phyloP scores from a whole-genome alignment of 30 jellyfish, hydroid and myxozoan species.

The Pelagia noctiluca region DNA sequence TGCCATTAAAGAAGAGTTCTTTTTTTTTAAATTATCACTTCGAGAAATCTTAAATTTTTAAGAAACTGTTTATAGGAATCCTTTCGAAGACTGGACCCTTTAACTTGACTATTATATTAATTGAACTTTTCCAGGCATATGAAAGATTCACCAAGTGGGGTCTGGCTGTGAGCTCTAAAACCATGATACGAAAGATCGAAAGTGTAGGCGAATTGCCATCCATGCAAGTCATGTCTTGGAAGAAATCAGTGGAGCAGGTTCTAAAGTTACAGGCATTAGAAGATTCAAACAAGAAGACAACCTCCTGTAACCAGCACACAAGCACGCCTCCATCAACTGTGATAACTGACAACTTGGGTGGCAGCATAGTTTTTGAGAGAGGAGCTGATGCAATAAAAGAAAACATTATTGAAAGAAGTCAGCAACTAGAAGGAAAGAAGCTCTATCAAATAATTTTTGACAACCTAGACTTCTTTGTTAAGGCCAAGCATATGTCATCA shows the following conservation, averaged over 20 bases:
- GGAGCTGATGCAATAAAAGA: no score
- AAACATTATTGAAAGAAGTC: constrained; percentile 2
- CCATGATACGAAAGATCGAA: constrained; percentile 5
- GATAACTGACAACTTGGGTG: no score
- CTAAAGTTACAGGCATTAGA: not conserved
- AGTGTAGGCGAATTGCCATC: constrained; percentile 8
- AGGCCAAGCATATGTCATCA: constrained; percentile 18
- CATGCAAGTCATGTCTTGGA: constrained; percentile 10
- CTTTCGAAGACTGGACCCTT: constrained; percentile 12
- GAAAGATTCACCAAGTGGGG: constrained; percentile 19
- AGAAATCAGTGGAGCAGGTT: constrained; percentile 13
- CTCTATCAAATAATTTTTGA: constrained; percentile 13
- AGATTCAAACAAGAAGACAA: not conserved
- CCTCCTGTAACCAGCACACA: not conserved
- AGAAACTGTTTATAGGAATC: not conserved
- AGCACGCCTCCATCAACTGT: no score
- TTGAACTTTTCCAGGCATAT: constrained; percentile 3
- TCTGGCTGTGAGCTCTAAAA: constrained; percentile 10
- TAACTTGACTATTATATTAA: not conserved
- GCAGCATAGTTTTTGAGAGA: no score
- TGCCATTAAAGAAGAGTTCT: no score
- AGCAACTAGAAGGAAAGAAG: constrained; percentile 18
- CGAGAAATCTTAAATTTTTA: not conserved
- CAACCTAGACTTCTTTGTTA: constrained; percentile 16
- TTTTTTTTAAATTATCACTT: no score